Conservation (phyloP, 2,888 invertebrate species). For the Leptura quadrifasciata region DNA sequence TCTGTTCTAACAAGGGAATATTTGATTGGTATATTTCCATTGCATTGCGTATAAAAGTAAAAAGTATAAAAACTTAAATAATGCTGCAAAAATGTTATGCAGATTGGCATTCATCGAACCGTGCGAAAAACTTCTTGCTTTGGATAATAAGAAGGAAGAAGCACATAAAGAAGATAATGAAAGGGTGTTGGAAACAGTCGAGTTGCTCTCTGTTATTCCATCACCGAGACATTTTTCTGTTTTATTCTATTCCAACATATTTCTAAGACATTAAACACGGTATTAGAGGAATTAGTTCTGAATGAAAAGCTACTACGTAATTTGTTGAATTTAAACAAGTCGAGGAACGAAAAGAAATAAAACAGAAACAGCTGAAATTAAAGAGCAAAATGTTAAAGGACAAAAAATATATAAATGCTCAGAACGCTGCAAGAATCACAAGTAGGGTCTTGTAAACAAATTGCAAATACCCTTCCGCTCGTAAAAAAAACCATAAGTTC, state of each 20-base stretch:
- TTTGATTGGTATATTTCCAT: background rate
- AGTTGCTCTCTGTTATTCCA: slow-evolving; percentile 67
- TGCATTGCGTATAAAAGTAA: background rate
- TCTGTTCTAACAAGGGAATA: no score
- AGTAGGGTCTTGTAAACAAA: slow-evolving; percentile 65
- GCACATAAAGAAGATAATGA: slow-evolving; percentile 69
- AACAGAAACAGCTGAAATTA: slow-evolving; percentile 68
- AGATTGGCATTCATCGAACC: slow-evolving; percentile 52
- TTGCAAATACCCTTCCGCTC: slow-evolving; percentile 68
- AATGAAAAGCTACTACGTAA: slow-evolving; percentile 66
- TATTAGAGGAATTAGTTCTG: slow-evolving; percentile 65
- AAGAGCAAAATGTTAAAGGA: slow-evolving; percentile 66
- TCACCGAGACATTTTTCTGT: slow-evolving; percentile 64
- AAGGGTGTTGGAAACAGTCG: slow-evolving; percentile 69
- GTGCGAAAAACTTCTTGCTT: slow-evolving; percentile 58
- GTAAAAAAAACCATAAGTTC: slow-evolving; percentile 71
- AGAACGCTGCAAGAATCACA: slow-evolving; percentile 66
- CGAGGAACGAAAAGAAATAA: slow-evolving; percentile 63
- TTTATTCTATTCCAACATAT: slow-evolving; percentile 66
- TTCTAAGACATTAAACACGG: slow-evolving; percentile 71
- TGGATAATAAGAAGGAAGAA: slow-evolving; percentile 69
- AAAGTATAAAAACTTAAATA: slow-evolving; percentile 23
- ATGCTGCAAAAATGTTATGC: slow-evolving; percentile 51
- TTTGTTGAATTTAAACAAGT: slow-evolving; percentile 67
- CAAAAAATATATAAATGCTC: slow-evolving; percentile 68